Evolutionary conservation across 2,797 vertebrate genomes (phyloP).

Genomic region (Halcyon chelicuti): DNA sequence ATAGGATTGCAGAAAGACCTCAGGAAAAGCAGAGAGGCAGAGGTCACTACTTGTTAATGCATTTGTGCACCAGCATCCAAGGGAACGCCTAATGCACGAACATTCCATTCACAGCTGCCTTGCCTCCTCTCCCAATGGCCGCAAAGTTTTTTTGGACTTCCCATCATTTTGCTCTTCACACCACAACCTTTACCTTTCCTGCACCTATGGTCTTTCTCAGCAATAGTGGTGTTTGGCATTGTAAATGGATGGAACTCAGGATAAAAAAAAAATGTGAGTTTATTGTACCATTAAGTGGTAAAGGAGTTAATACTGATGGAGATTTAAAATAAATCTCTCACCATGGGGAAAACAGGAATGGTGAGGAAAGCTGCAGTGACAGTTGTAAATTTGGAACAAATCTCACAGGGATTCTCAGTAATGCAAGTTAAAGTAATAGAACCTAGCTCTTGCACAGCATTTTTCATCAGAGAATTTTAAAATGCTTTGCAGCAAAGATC

Average conservation of each 20-base stretch:
- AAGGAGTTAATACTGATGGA: not conserved
- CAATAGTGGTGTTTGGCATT: not conserved
- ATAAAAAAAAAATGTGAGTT: not conserved
- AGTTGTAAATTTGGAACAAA: not conserved
- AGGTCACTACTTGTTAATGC: not conserved
- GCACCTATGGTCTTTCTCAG: not conserved
- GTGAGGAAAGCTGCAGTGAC: not conserved
- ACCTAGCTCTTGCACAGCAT: not conserved
- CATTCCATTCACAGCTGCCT: not conserved
- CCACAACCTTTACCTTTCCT: not conserved
- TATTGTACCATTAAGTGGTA: not conserved
- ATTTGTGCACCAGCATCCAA: not conserved
- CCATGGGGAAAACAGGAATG: not conserved
- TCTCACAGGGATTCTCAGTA: not conserved
- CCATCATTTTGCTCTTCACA: not conserved
- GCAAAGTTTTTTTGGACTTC: not conserved
- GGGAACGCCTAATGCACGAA: not conserved
- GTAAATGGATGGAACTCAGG: not conserved
- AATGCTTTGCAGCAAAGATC: not conserved
- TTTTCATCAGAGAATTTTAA: conserved; percentile 1
- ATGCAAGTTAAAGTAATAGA: not conserved
- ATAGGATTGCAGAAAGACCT: not conserved
- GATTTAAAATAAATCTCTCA: not conserved
- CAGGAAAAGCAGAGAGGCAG: not conserved
- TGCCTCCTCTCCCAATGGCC: not conserved